Evolutionary conservation across 1,140 invertebrate species (phyloP), one percentile per base, ranked within the genome.

Genomic region (Parapsyche elsis): DNA sequence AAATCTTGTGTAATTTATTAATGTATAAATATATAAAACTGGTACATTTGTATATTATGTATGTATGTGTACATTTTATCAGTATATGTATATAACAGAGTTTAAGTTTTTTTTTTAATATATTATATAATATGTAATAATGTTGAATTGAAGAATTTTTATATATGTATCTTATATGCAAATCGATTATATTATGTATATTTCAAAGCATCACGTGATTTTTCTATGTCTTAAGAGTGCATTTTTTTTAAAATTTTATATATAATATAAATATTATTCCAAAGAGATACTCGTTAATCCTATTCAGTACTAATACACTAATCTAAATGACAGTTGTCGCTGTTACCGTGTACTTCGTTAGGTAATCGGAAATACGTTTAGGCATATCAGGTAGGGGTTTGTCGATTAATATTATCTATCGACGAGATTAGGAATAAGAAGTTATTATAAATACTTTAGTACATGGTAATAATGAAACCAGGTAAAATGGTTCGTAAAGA

Each of bases 21-120:
- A 67, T 67, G 64, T 67, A 67, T 67, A 67, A 67, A 67, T 67
- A 67, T 67, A 67, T 67, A 67, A 67, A 67, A 67, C 23, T 67
- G 64, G 24, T 26, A 67, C 24, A 67, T 67, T 67, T 67, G 64
- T 67, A 46, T 49, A 73, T 19, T 73, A 73, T 73, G 44, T 73
- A 19, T 73, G 46, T 46, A 73, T 46, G 19, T 23, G 12, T 5
- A 67, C n/a, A 67, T 23, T 38, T 38, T 38, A 38, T 38, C 30
- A 38, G 30, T 38, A 38, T 38, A 38, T 38, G 7, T 38, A 7
- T 38, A 38, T 38, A 38, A 38, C 30, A 38, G 30, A 38, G 30
- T 38, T 38, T 38, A 38, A 38, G 30, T 38, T 38, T 67, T 24
- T 67, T 26, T 38, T 44, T 71, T 16, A 5, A 71, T 24, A 24